Base-by-base conservation (phyloP, 2,797 vertebrate species). In the Sebastes taczanowskii region DNA sequence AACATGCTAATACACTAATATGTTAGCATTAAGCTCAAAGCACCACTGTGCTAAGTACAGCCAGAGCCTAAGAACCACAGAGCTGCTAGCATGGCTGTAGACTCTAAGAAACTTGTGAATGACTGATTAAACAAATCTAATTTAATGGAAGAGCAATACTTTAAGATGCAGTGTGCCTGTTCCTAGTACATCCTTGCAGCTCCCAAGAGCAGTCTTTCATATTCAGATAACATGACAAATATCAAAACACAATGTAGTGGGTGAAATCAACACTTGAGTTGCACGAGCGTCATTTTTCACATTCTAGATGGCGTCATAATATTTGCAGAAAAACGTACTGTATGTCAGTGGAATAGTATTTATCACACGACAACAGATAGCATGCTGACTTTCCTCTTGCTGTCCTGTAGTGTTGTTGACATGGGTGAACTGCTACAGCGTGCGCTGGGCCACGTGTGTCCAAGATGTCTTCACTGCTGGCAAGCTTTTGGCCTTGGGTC, bases 361-460 rank as follows among this genome's bases (percentile, higher is more conserved):
- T 20, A 38, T 60, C 38, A 14, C 49, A 78, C 11, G 4, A 4
- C 3, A 74, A 22, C 4, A 1, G 3, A 13, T 25, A 2, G 34
- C 4, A 13, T 16, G n/a, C 3, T 32, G 27, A 53, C 22, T 20
- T 20, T 20, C 73, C 18, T 78, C 30, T 65, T 23, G 2, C 35
- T 70, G 74, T 60, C 46, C 16, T 32, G 49, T 25, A 97, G 96
- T 97, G 91, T 82, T 97, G 65, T 86, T 97, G 86, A 97, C 96
- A 1, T 97, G 97, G 96, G 95, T 97, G 87, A 97, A 96, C 90
- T 97, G 96, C 83, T 67, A 92, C 93, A 97, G 96, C 25, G 96
- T 97, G 64, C 95, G 95, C 52, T 97, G 95, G 96, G 96, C 96
- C 32, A 97, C 95, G 0, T 92, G 93, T 1, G 95, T 96, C 30